A percentile compares a stretch with the other conserved stretches of the same genome.
Evolutionary conservation across 2,888 invertebrate species (phyloP).

Genomic region (Mythimna pallens): DNA sequence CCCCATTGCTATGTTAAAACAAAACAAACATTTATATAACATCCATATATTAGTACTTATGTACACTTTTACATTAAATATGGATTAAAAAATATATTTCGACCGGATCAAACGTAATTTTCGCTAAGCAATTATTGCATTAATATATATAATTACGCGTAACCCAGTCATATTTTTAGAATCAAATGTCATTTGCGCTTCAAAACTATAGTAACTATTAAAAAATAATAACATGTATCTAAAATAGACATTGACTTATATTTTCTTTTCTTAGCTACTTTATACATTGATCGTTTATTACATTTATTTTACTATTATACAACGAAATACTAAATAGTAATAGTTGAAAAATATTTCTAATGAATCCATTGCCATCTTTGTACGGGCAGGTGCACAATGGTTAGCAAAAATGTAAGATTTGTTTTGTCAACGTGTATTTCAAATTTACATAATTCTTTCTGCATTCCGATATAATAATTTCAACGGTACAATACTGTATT

Average conservation of each 20-base stretch:
- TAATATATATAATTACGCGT: background rate
- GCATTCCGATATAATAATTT: background rate
- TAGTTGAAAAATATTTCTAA: slow-evolving; percentile 9
- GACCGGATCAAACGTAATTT: slow-evolving; percentile 25
- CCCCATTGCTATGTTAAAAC: too few relatives aligned
- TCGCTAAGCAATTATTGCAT: slow-evolving; percentile 5
- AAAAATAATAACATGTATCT: slow-evolving; percentile 72
- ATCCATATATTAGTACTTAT: slow-evolving; percentile 17
- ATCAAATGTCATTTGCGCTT: slow-evolving; percentile 73
- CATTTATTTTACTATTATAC: slow-evolving; percentile 18
- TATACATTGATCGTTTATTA: slow-evolving; percentile 32
- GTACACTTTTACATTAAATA: slow-evolving; percentile 38
- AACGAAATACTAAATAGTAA: background rate
- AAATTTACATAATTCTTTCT: background rate
- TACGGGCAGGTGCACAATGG: slow-evolving; percentile 17
- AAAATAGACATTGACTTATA: slow-evolving; percentile 73
- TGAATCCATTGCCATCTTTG: slow-evolving; percentile 21
- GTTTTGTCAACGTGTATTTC: slow-evolving; percentile 6
- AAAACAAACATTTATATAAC: too few relatives aligned
- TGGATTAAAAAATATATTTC: slow-evolving; percentile 53
- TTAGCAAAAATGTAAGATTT: slow-evolving; percentile 7
- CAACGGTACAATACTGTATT: background rate
- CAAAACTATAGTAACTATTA: slow-evolving; percentile 59
- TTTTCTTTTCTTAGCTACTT: slow-evolving; percentile 52
- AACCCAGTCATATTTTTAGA: slow-evolving; percentile 25